Percentiles rank a stretch among this genome's conserved stretches.
Conservation (phyloP, 2,888 invertebrate genomes). For the Hyposoter didymator region DNA sequence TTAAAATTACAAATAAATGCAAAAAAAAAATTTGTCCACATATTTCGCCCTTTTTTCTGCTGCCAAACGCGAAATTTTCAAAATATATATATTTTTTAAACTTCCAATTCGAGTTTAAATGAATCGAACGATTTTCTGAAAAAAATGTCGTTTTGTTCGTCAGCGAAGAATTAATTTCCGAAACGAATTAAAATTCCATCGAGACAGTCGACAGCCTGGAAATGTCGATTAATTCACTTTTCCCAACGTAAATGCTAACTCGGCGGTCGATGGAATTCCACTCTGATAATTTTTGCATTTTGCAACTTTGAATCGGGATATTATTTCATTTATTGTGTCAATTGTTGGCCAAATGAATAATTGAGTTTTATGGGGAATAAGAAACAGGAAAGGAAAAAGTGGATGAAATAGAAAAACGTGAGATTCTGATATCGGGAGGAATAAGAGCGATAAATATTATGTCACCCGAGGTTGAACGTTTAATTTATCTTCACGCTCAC, state of each 20-base stretch:
- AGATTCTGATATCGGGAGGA: constrained; percentile 21
- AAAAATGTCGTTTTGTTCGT: background rate
- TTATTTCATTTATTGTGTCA: background rate
- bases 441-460: constrained; percentile 46
- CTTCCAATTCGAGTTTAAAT: background rate
- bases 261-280: background rate
- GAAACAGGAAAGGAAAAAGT: background rate
- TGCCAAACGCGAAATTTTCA: background rate
- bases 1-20: too few relatives aligned
- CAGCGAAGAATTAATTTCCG: background rate
- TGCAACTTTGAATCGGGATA: background rate
- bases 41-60: background rate
- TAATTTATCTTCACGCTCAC: constrained; percentile 57
- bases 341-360: background rate
- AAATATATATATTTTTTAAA: background rate
- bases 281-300: background rate
- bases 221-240: background rate
- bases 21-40: too few relatives aligned
- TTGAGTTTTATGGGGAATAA: background rate
- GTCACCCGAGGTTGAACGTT: constrained; percentile 38
- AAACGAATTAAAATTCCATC: background rate
- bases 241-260: background rate
- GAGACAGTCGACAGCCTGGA: background rate
- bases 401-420: background rate
- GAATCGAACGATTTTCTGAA: background rate